A percentile compares a stretch with the other conserved stretches of the same genome.
These are phyloP conservation scores for Caiman crocodilus DNA, from an alignment of 2,797 vertebrate genomes.

Conservation along the genomic window DNA sequence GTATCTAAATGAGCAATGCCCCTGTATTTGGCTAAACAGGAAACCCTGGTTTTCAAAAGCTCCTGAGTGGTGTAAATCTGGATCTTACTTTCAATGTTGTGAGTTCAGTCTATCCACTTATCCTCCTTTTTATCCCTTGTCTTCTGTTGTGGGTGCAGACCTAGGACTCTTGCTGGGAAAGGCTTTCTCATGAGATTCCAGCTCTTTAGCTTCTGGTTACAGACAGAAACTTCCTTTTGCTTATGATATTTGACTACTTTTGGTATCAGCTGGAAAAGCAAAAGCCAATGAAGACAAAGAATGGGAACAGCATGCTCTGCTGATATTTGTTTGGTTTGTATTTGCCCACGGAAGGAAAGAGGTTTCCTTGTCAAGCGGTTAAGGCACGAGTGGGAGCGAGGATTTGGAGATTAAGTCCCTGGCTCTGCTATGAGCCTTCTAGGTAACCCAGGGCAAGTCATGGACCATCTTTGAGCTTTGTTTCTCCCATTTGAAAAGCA, in stretches of 20 bases:
- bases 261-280: neutral
- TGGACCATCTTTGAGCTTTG: neutral
- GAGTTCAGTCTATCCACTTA: neutral
- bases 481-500: constrained; percentile 13
- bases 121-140: accelerated
- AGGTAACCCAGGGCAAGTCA: constrained; percentile 37
- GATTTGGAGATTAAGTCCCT: neutral
- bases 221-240: neutral
- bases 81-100: neutral
- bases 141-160: neutral
- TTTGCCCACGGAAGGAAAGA: neutral
- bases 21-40: accelerated
- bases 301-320: too few species aligned
- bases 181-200: neutral
- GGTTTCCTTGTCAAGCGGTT: neutral
- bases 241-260: neutral
- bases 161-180: neutral
- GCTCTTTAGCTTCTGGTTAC: neutral
- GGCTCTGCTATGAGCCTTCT: neutral
- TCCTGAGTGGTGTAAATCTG: neutral
- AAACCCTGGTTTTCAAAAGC: neutral
- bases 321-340: too few species aligned
- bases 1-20: accelerated
- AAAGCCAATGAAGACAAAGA: neutral
- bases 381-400: too few species aligned